Evolutionary conservation across 2,888 invertebrate genomes (phyloP), one percentile per base, ranked within the genome.

Genomic region (Eutolmus rufibarbis): DNA sequence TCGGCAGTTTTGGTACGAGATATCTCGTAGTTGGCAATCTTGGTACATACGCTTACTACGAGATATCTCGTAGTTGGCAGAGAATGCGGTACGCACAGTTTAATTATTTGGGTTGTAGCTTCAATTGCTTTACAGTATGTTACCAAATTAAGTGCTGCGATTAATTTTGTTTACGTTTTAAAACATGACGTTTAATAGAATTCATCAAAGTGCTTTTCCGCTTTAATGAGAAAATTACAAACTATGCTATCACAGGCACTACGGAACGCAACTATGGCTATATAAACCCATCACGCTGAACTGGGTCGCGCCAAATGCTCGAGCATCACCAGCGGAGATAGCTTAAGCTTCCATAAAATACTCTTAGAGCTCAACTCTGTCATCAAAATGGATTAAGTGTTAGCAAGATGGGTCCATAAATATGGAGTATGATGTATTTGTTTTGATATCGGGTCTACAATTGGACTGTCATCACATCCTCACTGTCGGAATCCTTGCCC

Each of bases 341-440:
- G 23, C 57, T 8, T 28, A 66, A 66, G 9, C 66, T 19, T 66
- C 66, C 66, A 66, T 66, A 66, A 23, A 23, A 28, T 14, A 66
- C 66, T 23, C 66, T 28, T 66, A 66, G 66, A 12, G 66, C 28
- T 66, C 66, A 66, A 37, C 28, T 37, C 78, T 43, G 43, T 78
- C 56, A 81, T 51, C 81, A 28, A 7, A 56, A 51, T 28, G 46
- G 81, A 81, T 81, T 81, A 82, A 82, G 82, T 82, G 56, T 19
- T 9, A 23, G 34, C 56, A 37, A 51, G 31, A 82, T 82, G 57
- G 31, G n/a, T 37, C 56, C 37, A 82, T 82, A 82, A 82, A 56
- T 82, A 82, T 82, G 57, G 57, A 82, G 56, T 82, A 16, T 82
- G 82, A 57, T 82, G 82, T 82, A 82, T 82, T 82, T 34, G 82